Percentiles rank a stretch among this genome's conserved stretches.
Conservation (phyloP, 2,888 invertebrate species). For the Drosophila eohydei region DNA sequence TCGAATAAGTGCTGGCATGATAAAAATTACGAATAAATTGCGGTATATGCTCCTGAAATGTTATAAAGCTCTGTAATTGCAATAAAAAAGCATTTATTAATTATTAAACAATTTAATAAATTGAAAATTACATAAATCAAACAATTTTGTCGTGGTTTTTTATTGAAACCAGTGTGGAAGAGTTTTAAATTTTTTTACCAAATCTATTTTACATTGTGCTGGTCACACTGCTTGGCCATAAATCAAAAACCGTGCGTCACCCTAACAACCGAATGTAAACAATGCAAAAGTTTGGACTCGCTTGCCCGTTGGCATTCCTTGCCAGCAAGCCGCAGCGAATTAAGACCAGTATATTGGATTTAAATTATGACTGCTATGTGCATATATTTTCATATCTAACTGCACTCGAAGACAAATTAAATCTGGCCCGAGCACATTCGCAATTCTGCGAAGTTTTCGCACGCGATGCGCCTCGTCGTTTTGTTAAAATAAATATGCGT, state of each 20-base stretch:
- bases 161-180: slow-evolving; percentile 1
- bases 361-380: slow-evolving; percentile 65
- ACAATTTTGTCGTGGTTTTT: neutral
- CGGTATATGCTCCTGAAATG: slow-evolving; percentile 79
- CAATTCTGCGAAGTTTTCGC: slow-evolving; percentile 45
- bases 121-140: neutral
- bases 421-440: slow-evolving; percentile 51
- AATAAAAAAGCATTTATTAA: neutral
- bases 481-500: slow-evolving; percentile 49
- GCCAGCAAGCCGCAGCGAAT: slow-evolving; percentile 26
- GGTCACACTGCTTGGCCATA: slow-evolving; percentile 24
- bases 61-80: slow-evolving; percentile 66
- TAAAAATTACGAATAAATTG: slow-evolving; percentile 69
- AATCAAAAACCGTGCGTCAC: slow-evolving; percentile 11
- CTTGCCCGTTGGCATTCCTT: slow-evolving; percentile 59
- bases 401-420: slow-evolving; percentile 57
- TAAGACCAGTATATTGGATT: slow-evolving; percentile 42
- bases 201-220: neutral
- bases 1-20: slow-evolving; percentile 70
- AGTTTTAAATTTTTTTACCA: neutral
- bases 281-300: slow-evolving; percentile 60
- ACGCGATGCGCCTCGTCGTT: slow-evolving; percentile 27
- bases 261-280: slow-evolving; percentile 26
- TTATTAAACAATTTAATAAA: neutral
- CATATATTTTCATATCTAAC: slow-evolving; percentile 57